These are phyloP conservation scores for Pyrocoelia pectoralis DNA, from an alignment of 2,888 invertebrate genomes.

Conservation along the genomic window DNA sequence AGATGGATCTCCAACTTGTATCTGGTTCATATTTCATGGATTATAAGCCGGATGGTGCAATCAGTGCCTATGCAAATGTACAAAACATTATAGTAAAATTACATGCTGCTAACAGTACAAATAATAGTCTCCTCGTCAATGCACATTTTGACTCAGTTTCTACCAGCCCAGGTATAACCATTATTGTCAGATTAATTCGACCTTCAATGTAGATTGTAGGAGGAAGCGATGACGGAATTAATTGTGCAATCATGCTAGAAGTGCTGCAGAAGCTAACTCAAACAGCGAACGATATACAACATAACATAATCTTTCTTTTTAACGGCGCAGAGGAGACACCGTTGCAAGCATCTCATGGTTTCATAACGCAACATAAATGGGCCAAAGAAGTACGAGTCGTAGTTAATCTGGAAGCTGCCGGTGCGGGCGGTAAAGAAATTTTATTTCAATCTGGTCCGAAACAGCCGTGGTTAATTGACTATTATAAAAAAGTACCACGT, in stretches of 20 bases:
- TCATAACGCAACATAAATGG: constrained; percentile 75
- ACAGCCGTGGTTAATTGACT: constrained; percentile 71
- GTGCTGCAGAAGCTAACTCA: constrained; percentile 66
- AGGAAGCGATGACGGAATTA: constrained; percentile 88
- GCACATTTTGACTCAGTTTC: constrained; percentile 92
- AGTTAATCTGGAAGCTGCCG: constrained; percentile 91
- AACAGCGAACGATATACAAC: constrained; percentile 57
- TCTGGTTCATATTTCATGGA: constrained; percentile 78
- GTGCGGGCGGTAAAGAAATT: constrained; percentile 89
- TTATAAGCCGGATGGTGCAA: constrained; percentile 74
- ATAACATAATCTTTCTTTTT: constrained; percentile 74
- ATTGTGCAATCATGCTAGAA: constrained; percentile 75
- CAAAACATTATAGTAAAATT: constrained; percentile 81
- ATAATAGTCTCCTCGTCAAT: constrained; percentile 78
- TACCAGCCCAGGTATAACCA: constrained; percentile 87
- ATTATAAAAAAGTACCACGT: constrained; percentile 64
- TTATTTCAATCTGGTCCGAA: constrained; percentile 88
- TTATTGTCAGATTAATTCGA: no score
- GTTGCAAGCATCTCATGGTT: constrained; percentile 69
- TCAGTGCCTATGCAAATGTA: constrained; percentile 82
- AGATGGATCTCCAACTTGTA: constrained; percentile 71
- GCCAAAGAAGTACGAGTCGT: constrained; percentile 78
- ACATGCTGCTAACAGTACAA: constrained; percentile 63
- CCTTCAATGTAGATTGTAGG: constrained; percentile 61
- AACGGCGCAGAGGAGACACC: constrained; percentile 79